These are phyloP conservation scores for Gymnopithys bicolor DNA, from an alignment of 2,797 vertebrate species.

Conservation along the genomic window DNA sequence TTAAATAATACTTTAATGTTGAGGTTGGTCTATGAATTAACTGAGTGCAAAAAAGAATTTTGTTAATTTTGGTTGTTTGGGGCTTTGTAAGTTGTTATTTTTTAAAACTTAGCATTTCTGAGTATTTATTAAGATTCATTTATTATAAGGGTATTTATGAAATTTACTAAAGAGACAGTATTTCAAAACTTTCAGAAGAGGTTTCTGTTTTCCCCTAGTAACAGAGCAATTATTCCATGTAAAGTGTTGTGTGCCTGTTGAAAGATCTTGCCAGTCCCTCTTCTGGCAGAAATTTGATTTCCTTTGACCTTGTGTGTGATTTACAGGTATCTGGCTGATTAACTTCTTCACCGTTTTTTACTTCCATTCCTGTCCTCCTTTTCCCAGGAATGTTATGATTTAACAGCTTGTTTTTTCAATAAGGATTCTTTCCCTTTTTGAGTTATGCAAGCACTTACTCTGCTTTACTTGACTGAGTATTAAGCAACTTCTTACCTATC, in stretches of 20 bases:
- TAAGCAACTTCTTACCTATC: neutral
- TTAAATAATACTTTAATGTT: neutral
- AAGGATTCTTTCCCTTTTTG: neutral
- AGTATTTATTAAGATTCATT: neutral
- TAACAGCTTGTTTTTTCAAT: neutral
- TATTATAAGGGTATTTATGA: neutral
- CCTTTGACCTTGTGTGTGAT: neutral
- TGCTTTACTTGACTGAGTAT: neutral
- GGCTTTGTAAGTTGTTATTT: neutral
- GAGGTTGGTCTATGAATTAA: fast-evolving
- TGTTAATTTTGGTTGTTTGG: fast-evolving
- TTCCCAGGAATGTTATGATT: fast-evolving
- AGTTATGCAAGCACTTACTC: neutral
- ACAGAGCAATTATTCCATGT: neutral
- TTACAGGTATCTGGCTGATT: neutral
- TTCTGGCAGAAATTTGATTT: neutral
- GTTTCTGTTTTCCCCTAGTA: neutral
- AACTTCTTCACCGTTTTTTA: neutral
- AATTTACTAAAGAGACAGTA: neutral
- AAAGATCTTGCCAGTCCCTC: neutral
- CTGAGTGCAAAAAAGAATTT: neutral
- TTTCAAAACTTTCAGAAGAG: neutral
- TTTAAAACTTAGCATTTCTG: neutral
- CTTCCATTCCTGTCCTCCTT: neutral
- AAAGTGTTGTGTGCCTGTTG: fast-evolving